Percentiles rank a stretch among this genome's conserved stretches.
phyloP scores from a whole-genome alignment of 2,888 invertebrate genomes.

The Heliconius ismenius region DNA sequence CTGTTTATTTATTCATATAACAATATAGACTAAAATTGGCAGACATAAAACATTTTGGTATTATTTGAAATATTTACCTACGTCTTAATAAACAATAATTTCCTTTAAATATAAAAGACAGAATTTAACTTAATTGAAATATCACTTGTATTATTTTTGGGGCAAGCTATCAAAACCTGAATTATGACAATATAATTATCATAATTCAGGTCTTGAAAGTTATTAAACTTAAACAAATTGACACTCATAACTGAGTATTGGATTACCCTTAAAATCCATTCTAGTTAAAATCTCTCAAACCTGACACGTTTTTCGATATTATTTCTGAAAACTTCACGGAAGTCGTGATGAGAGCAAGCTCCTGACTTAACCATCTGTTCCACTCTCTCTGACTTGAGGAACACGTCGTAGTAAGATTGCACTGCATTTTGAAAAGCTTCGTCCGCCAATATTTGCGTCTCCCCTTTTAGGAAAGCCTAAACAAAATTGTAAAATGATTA shows the following conservation, averaged over 20 bases:
- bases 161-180: too few relatives aligned
- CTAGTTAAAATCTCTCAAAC: conserved; percentile 68
- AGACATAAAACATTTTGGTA: background rate
- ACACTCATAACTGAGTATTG: background rate
- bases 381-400: conserved; percentile 97
- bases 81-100: background rate
- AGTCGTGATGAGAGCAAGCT: conserved; percentile 98
- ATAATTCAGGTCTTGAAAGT: too few relatives aligned
- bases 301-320: conserved; percentile 99
- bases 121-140: too few relatives aligned
- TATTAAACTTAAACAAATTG: too few relatives aligned
- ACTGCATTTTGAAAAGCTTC: conserved; percentile 99
- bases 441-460: conserved; percentile 98
- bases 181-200: too few relatives aligned
- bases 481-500: background rate
- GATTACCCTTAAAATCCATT: background rate
- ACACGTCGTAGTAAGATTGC: conserved; percentile 97
- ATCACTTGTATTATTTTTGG: too few relatives aligned
- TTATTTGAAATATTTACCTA: background rate
- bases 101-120: background rate
- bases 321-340: conserved; percentile 96
- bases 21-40: background rate
- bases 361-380: conserved; percentile 98
- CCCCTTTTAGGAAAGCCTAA: conserved; percentile 96
- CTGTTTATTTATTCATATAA: conserved; percentile 10